phyloP scores from a whole-genome alignment of 2,888 invertebrate species.

The Empis livida region DNA sequence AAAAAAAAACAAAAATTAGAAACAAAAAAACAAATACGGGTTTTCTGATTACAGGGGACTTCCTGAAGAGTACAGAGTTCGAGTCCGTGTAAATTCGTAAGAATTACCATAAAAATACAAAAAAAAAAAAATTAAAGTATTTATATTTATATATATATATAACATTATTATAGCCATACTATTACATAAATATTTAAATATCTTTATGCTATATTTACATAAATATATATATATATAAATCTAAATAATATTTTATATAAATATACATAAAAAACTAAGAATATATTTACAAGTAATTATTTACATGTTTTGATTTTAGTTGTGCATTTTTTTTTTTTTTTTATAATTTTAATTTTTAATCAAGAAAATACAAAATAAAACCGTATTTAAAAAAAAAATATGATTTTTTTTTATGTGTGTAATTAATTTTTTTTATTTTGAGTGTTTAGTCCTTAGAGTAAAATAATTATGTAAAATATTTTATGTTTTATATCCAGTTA shows the following conservation, averaged over 20 bases:
- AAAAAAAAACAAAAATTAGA: slow-evolving; percentile 22
- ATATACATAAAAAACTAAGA: slow-evolving; percentile 14
- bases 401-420: too few relatives aligned
- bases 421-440: too few relatives aligned
- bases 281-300: slow-evolving; percentile 5
- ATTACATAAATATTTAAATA: slow-evolving; percentile 4
- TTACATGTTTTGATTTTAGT: too few relatives aligned
- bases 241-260: too few relatives aligned
- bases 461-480: too few relatives aligned
- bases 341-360: too few relatives aligned
- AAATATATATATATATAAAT: slow-evolving; percentile 6
- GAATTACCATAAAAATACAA: slow-evolving; percentile 28
- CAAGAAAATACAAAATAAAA: too few relatives aligned
- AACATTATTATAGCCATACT: slow-evolving; percentile 10
- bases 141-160: slow-evolving; percentile 16
- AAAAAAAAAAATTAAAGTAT: slow-evolving; percentile 31
- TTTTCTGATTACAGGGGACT: slow-evolving; percentile 43
- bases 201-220: too few relatives aligned
- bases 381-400: too few relatives aligned
- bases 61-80: slow-evolving; percentile 71
- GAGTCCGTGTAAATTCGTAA: slow-evolving; percentile 78
- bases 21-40: slow-evolving; percentile 18
- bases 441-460: too few relatives aligned
- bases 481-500: too few relatives aligned
- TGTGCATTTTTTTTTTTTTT: too few relatives aligned